These are phyloP conservation scores for Leptinotarsa texana DNA, from an alignment of 1,140 invertebrate species.

Conservation along the genomic window DNA sequence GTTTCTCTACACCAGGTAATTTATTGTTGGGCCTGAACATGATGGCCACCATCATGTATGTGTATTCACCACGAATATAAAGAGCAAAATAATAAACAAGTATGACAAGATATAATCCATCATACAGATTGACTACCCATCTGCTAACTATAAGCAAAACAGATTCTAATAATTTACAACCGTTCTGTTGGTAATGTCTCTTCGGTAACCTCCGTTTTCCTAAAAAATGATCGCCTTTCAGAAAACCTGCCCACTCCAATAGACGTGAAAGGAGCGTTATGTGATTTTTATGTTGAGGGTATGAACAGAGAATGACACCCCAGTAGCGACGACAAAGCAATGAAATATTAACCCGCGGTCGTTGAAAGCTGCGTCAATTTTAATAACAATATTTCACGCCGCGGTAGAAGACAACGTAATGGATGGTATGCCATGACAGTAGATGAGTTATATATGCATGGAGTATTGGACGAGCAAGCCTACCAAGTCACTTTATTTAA, in stretches of 20 bases:
- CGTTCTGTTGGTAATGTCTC: not conserved
- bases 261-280: not conserved
- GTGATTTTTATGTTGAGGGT: not conserved
- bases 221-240: not conserved
- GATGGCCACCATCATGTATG: too few species aligned
- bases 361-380: conserved; percentile 5
- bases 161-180: too few species aligned
- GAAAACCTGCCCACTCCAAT: not conserved
- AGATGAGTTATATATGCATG: too few species aligned
- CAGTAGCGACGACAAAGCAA: not conserved
- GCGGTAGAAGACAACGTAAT: not conserved
- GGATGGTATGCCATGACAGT: not conserved
- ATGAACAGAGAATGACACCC: not conserved
- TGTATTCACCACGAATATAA: too few species aligned
- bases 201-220: not conserved
- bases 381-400: not conserved
- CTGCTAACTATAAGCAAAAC: too few species aligned
- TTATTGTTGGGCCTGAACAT: too few species aligned
- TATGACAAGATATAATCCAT: too few species aligned
- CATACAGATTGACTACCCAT: too few species aligned
- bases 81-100: too few species aligned
- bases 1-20: too few species aligned
- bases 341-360: not conserved
- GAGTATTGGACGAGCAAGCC: too few species aligned
- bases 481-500: not conserved